Percentiles rank a stretch among this genome's conserved stretches.
phyloP scores from a whole-genome alignment of 2,113 vertebrate genomes.

The Platysternon megacephalum region DNA sequence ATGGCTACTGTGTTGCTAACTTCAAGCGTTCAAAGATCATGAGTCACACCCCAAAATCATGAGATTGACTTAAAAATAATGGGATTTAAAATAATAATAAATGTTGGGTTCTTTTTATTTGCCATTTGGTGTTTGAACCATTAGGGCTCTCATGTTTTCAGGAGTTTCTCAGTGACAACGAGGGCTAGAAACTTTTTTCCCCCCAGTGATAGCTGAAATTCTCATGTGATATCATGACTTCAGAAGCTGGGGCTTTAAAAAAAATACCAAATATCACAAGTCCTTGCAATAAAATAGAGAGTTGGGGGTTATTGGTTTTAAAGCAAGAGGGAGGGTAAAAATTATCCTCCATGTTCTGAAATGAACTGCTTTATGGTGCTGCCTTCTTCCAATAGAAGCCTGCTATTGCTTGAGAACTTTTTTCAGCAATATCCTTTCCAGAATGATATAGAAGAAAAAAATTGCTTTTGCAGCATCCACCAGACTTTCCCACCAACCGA shows the following conservation, averaged over 20 bases:
- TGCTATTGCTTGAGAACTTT: neutral
- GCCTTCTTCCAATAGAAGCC: neutral
- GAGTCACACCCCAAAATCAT: neutral
- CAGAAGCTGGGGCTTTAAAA: neutral
- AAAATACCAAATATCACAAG: neutral
- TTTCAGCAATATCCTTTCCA: neutral
- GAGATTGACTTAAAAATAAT: neutral
- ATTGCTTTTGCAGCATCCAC: neutral
- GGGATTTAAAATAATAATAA: neutral
- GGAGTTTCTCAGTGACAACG: conserved; percentile 17
- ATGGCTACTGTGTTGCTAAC: neutral
- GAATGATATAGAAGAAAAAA: neutral
- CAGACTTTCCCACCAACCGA: conserved; percentile 47
- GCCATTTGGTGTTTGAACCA: conserved; percentile 11
- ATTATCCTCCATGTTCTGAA: neutral
- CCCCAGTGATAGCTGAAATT: neutral
- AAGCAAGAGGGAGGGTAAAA: neutral
- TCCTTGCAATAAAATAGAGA: neutral
- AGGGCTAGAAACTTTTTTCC: neutral
- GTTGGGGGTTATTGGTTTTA: neutral
- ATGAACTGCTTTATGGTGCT: neutral
- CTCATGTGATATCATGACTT: neutral
- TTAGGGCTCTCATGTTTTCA: neutral
- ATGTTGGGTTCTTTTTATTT: neutral
- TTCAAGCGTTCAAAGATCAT: neutral